phyloP scores from a whole-genome alignment of 2,888 invertebrate species.

The Stramonita haemastoma region DNA sequence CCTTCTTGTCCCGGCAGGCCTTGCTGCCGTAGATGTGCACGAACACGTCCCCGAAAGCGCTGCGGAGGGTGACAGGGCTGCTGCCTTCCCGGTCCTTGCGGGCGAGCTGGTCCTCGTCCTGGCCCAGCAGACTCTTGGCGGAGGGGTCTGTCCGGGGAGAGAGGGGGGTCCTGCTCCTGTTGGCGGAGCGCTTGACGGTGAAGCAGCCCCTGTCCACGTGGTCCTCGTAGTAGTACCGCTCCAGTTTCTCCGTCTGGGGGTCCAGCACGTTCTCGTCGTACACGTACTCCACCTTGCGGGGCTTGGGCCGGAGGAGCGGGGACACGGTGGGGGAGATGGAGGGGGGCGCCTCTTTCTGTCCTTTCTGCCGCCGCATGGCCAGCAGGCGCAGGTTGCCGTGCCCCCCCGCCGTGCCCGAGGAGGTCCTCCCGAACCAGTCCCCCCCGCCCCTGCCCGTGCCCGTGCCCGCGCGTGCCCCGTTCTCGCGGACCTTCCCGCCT shows the following conservation, averaged over 20 bases:
- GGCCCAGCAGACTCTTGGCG: neutral
- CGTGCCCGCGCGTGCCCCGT: neutral
- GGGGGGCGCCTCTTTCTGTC: neutral
- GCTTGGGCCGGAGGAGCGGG: neutral
- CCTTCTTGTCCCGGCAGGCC: neutral
- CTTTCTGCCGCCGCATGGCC: slow-evolving; percentile 37
- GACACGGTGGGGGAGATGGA: neutral
- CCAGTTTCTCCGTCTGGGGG: slow-evolving; percentile 71
- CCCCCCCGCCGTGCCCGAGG: neutral
- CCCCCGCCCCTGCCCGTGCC: slow-evolving; percentile 5
- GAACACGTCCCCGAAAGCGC: neutral
- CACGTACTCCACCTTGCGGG: slow-evolving; percentile 67
- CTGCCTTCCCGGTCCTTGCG: neutral
- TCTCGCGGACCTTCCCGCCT: slow-evolving; percentile 22
- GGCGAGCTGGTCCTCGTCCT: neutral
- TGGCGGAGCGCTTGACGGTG: slow-evolving; percentile 19
- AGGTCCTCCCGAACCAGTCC: neutral
- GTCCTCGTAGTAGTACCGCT: slow-evolving; percentile 70
- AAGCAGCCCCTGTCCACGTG: slow-evolving; percentile 51
- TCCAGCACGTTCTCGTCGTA: slow-evolving; percentile 75
- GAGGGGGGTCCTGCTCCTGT: neutral
- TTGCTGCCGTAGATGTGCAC: neutral
- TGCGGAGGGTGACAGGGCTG: neutral
- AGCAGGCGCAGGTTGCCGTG: slow-evolving; percentile 46
- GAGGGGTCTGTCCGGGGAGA: neutral